phyloP scores from a whole-genome alignment of 2,797 vertebrate species.

The Manis crassicaudata region DNA sequence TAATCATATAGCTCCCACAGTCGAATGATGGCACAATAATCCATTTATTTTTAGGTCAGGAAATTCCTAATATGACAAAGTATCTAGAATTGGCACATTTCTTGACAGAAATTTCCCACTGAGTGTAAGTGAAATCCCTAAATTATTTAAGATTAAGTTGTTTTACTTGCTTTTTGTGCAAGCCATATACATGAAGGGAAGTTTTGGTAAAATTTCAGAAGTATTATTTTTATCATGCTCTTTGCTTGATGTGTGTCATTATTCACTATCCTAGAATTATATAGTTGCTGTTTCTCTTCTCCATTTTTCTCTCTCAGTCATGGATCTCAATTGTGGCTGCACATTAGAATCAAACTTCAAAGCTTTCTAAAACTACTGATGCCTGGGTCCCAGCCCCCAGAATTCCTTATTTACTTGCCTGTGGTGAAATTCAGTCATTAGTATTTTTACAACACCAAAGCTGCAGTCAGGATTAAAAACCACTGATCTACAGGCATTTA shows the following conservation, averaged over 20 bases:
- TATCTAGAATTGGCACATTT: slow-evolving; percentile 33
- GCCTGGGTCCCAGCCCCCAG: background rate
- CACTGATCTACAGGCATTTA: background rate
- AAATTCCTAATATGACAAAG: background rate
- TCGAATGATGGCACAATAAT: background rate
- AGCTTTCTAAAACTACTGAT: background rate
- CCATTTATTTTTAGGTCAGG: background rate
- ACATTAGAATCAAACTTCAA: background rate
- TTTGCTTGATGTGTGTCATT: slow-evolving; percentile 17
- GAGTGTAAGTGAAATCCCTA: slow-evolving; percentile 11
- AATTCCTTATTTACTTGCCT: background rate
- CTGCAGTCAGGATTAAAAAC: background rate
- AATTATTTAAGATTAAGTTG: background rate
- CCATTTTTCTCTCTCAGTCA: background rate
- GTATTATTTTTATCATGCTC: background rate
- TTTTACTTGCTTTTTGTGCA: slow-evolving; percentile 16
- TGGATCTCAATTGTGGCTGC: background rate
- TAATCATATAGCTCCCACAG: background rate
- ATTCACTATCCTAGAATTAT: background rate
- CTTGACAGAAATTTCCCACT: slow-evolving; percentile 26
- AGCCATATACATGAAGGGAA: background rate
- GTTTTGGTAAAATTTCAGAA: background rate
- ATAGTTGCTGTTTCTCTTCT: background rate
- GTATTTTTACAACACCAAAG: background rate
- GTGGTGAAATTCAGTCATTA: background rate